Percentiles rank a stretch among this genome's conserved stretches.
phyloP scores from a whole-genome alignment of 2,888 invertebrate genomes.

The Exocentrus adspersus region DNA sequence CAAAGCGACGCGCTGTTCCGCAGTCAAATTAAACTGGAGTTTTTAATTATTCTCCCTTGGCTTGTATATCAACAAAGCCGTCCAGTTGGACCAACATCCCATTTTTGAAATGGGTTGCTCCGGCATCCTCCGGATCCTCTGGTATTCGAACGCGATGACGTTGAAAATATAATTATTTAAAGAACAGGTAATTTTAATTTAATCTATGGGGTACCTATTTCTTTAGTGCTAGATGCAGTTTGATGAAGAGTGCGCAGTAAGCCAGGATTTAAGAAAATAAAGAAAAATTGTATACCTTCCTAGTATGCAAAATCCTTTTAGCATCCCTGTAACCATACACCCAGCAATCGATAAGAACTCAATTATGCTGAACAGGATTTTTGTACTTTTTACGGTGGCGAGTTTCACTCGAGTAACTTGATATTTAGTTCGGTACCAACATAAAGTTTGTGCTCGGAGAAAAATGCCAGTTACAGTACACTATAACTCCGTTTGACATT shows the following conservation, averaged over 20 bases:
- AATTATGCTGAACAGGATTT: constrained; percentile 3
- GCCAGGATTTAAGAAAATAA: too few relatives aligned
- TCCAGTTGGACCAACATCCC: constrained; percentile 33
- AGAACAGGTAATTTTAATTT: too few relatives aligned
- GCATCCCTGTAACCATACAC: too few relatives aligned
- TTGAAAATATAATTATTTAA: too few relatives aligned
- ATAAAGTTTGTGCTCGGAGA: constrained; percentile 2
- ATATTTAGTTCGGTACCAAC: constrained; percentile 8
- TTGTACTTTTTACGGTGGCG: constrained; percentile 7
- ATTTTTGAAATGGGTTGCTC: constrained; percentile 33
- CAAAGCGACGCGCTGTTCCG: constrained; percentile 39
- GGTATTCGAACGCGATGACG: too few relatives aligned
- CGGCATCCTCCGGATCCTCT: too few relatives aligned
- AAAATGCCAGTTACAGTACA: constrained; percentile 7
- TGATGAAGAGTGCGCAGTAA: too few relatives aligned
- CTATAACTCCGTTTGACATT: constrained; percentile 24
- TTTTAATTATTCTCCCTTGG: constrained; percentile 45
- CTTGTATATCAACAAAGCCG: constrained; percentile 37
- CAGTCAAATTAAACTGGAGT: constrained; percentile 42
- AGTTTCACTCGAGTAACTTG: background rate
- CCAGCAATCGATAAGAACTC: constrained; percentile 2
- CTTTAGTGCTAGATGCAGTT: too few relatives aligned
- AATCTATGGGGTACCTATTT: too few relatives aligned
- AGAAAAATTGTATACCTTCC: too few relatives aligned
- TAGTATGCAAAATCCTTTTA: too few relatives aligned